Evolutionary conservation across 2,888 invertebrate genomes (phyloP).

Genomic region (Dryadula phaetusa): DNA sequence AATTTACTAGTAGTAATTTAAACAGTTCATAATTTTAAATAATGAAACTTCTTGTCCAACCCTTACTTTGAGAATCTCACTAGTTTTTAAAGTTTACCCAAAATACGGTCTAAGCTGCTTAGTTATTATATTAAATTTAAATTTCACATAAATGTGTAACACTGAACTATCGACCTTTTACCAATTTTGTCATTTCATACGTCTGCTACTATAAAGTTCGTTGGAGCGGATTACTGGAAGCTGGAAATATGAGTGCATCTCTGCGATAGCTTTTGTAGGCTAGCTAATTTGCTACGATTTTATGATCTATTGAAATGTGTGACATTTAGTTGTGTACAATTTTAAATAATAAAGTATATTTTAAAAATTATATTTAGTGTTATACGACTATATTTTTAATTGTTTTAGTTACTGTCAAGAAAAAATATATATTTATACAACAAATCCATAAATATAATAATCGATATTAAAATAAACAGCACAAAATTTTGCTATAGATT

Average conservation of each 20-base stretch:
- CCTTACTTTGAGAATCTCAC: too few relatives aligned
- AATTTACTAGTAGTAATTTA: not conserved
- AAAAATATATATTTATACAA: not conserved
- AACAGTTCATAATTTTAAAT: not conserved
- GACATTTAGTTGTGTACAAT: not conserved
- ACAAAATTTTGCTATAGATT: not conserved
- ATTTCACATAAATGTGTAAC: not conserved
- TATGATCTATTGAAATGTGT: constrained; percentile 15
- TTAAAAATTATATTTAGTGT: too few relatives aligned
- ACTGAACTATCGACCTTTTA: not conserved
- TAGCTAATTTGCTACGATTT: constrained; percentile 37
- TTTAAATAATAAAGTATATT: not conserved
- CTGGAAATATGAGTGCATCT: constrained; percentile 45
- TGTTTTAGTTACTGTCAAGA: too few relatives aligned
- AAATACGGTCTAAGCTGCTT: too few relatives aligned
- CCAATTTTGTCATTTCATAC: constrained; percentile 20
- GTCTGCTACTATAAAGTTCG: constrained; percentile 18
- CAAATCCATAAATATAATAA: not conserved
- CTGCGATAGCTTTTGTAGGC: constrained; percentile 38
- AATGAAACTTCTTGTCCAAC: too few relatives aligned
- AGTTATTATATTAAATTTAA: not conserved
- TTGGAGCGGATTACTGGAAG: constrained; percentile 35
- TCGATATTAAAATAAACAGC: not conserved
- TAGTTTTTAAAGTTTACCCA: too few relatives aligned
- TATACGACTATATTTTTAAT: too few relatives aligned